phyloP scores from a whole-genome alignment of 2,113 vertebrate genomes.

The Thomomys bottae region DNA sequence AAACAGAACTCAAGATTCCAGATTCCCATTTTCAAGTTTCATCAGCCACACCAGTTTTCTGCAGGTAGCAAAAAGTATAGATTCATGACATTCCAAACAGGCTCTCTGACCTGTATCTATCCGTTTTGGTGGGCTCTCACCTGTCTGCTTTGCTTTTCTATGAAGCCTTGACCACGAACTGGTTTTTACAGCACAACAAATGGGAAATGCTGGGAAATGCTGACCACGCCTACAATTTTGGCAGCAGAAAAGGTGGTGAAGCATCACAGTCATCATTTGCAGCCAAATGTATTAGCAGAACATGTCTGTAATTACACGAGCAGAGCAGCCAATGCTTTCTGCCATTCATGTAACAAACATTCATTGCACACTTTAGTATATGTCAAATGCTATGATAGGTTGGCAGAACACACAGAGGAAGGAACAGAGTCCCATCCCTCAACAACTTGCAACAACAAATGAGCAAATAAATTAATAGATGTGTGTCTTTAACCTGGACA shows the following conservation, averaged over 20 bases:
- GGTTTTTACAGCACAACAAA: neutral
- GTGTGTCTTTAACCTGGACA: neutral
- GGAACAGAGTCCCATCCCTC: neutral
- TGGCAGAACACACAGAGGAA: conserved; percentile 1
- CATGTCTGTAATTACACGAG: neutral
- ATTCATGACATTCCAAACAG: conserved; percentile 70
- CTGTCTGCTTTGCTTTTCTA: neutral
- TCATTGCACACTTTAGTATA: conserved; percentile 4
- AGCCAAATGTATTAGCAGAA: conserved; percentile 32
- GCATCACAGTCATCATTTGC: neutral
- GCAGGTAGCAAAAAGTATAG: conserved; percentile 54
- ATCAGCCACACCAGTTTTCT: conserved; percentile 59
- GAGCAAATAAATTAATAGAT: neutral
- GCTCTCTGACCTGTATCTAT: conserved; percentile 50
- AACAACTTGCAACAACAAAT: neutral
- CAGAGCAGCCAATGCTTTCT: neutral
- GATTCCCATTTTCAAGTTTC: conserved; percentile 15
- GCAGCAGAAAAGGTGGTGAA: conserved; percentile 39
- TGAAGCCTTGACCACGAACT: conserved; percentile 55
- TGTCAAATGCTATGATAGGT: conserved; percentile 33
- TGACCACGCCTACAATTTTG: conserved; percentile 25
- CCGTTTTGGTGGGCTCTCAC: conserved; percentile 20
- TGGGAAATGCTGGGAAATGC: neutral
- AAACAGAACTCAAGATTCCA: conserved; percentile 59
- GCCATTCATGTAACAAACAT: neutral